A percentile compares a stretch with the other conserved stretches of the same genome.
These are phyloP conservation scores for Zonitis immaculata DNA, from an alignment of 2,888 invertebrate genomes.

Conservation along the genomic window DNA sequence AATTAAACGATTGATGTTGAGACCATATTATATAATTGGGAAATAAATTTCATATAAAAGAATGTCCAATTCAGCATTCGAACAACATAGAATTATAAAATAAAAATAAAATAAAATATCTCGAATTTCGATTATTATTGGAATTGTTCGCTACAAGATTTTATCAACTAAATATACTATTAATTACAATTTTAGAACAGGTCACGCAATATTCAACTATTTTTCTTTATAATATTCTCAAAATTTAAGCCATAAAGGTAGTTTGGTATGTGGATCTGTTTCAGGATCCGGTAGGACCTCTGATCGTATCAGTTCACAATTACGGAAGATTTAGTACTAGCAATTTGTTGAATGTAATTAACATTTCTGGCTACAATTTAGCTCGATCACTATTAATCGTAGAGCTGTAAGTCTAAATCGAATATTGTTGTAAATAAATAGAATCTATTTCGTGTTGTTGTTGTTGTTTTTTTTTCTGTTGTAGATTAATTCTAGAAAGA, in stretches of 20 bases:
- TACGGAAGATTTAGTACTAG: constrained; percentile 36
- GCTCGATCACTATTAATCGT: constrained; percentile 33
- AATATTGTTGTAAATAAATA: constrained; percentile 9
- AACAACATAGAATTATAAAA: not conserved
- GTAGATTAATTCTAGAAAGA: constrained; percentile 26
- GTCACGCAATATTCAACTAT: too few relatives aligned
- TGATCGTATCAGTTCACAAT: constrained; percentile 21
- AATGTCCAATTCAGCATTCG: not conserved
- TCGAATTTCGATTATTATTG: constrained; percentile 21
- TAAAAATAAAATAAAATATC: too few relatives aligned
- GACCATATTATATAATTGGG: constrained; percentile 21
- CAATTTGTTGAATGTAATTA: constrained; percentile 42
- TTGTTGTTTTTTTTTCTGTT: too few relatives aligned
- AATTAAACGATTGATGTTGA: constrained; percentile 37
- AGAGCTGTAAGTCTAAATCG: constrained; percentile 23
- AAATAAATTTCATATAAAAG: not conserved
- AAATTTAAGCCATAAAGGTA: not conserved
- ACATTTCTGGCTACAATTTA: constrained; percentile 37
- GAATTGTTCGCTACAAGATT: constrained; percentile 36
- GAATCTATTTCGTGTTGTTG: constrained; percentile 1
- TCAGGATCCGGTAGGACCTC: not conserved
- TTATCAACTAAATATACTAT: constrained; percentile 35
- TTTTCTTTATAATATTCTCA: too few relatives aligned
- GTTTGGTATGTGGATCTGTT: not conserved
- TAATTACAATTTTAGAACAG: constrained; percentile 33